phyloP scores from a whole-genome alignment of 2,888 invertebrate genomes.

The Pterostichus niger region DNA sequence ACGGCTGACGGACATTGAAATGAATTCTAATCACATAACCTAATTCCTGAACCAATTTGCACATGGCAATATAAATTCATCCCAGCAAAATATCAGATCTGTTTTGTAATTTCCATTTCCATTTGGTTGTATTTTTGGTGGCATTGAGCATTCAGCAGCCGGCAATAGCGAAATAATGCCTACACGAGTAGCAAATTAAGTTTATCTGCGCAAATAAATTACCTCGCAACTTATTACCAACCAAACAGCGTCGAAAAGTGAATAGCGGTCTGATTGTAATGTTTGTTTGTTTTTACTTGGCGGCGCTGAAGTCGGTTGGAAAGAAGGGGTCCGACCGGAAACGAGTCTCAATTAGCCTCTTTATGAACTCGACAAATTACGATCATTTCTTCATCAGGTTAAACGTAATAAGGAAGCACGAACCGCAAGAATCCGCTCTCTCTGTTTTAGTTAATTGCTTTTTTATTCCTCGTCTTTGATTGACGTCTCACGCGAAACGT shows the following conservation, averaged over 20 bases:
- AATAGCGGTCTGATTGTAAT: conserved; percentile 56
- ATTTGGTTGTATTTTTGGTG: conserved; percentile 25
- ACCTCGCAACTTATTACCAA: conserved; percentile 40
- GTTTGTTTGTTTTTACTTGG: conserved; percentile 51
- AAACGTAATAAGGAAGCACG: conserved; percentile 40
- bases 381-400: conserved; percentile 55
- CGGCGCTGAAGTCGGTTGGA: not conserved
- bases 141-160: not conserved
- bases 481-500: conserved; percentile 37
- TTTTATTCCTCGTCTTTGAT: conserved; percentile 50
- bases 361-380: conserved; percentile 59
- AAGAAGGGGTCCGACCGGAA: conserved; percentile 28
- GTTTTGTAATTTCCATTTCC: conserved; percentile 36
- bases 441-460: conserved; percentile 53
- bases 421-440: conserved; percentile 25
- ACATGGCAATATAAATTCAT: conserved; percentile 21
- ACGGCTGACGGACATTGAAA: no score
- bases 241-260: conserved; percentile 46
- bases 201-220: conserved; percentile 52
- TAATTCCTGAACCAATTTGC: conserved; percentile 22
- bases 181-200: conserved; percentile 48
- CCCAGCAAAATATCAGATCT: conserved; percentile 19
- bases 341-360: conserved; percentile 55
- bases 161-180: conserved; percentile 22
- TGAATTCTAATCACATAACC: no score